Base-by-base conservation (phyloP, 92 coral and sea anemone genomes). In the Zoanthus sociatus region DNA sequence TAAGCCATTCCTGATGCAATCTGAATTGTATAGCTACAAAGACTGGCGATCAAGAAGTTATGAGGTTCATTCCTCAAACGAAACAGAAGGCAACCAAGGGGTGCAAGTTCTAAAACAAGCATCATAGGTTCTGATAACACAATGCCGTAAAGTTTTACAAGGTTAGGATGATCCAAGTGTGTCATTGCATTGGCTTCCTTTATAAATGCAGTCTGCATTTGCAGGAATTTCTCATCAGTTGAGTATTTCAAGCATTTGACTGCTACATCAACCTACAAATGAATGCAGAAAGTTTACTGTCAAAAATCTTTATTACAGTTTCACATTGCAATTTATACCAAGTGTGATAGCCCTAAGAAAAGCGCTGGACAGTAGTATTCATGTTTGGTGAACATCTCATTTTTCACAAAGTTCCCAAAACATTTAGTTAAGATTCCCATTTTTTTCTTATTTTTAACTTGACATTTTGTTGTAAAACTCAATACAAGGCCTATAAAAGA, bases 121-220 rank as follows among this genome's bases (percentile, higher is more conserved):
- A 92, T 94, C 77, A 97, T 87, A 0, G 99, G 98, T 6, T 90
- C 87, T 14, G 99, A 87, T 47, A 97, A 90, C 5, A 97, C 98
- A 47, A 97, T 86, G 37, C 99, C 99, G 44, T 95, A 82, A 15
- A 97, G 94, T 78, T 84, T 94, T 64, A 97, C 94, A 58, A 97
- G 93, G 76, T 97, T 93, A 3, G 94, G 96, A 87, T 97, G 98
- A 68, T 97, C 98, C 47, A 97, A 84, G 15, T 91, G 87, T 60
- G 95, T 94, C 99, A 97, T 97, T 3, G 97, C 97, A 92, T 96
- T 97, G 20, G 99, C 99, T 88, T 97, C 99, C 73, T 96, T 94
- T 78, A 91, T 94, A 67, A 97, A 97, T 26, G 96, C 96, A 71
- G 88, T 90, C 89, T 97, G 97, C 92, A 93, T 93, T 71, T 93